Base-by-base conservation (phyloP, 2,888 invertebrate genomes). In the Ophion ellenae region DNA sequence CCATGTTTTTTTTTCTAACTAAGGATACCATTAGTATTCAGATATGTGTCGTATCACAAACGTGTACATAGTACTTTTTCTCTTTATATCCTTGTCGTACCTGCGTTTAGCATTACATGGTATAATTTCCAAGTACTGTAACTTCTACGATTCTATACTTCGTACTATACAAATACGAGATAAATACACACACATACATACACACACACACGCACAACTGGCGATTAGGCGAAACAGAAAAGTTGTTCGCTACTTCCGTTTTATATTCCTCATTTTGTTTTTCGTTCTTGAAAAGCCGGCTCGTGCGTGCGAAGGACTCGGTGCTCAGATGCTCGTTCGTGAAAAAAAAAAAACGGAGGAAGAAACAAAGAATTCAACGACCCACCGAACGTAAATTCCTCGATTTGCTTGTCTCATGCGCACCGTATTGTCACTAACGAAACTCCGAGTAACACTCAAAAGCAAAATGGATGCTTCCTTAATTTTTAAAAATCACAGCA, bases 21-120 rank as follows among this genome's bases (percentile, higher is more conserved):
- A 81, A 53, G 77, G 86, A 88, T 88, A 89, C 89, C 86, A 69
- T 87, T 90, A 90, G 89, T 90, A 90, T 90, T 91, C 86, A 88
- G 83, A 90, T 89, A 53, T 24, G 87, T 88, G 86, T 91, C 88
- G 87, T 89, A 74, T 74, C 83, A 74, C 67, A 75, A 66, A 88
- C 88, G 82, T 92, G 90, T 90, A 91, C 86, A 90, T 90, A 91
- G 87, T 90, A 87, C 78, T 73, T 57, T 78, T 63, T 80, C 63
- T 81, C 73, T 77, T 83, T 20, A 53, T 53, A 40, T 73, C 36
- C 75, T 71, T 47, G 53, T 78, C 81, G 84, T 83, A 86, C 84
- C 83, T 86, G 83, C 81, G 81, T 78, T 81, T 81, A 79, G 76
- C 79, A 32, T 79, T 77, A 47, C 81, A 61, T 69, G 69, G 36